A percentile compares a stretch with the other conserved stretches of the same genome.
Evolutionary conservation across 2,113 vertebrate genomes (phyloP).

Genomic region (Phaethornis superciliosus): DNA sequence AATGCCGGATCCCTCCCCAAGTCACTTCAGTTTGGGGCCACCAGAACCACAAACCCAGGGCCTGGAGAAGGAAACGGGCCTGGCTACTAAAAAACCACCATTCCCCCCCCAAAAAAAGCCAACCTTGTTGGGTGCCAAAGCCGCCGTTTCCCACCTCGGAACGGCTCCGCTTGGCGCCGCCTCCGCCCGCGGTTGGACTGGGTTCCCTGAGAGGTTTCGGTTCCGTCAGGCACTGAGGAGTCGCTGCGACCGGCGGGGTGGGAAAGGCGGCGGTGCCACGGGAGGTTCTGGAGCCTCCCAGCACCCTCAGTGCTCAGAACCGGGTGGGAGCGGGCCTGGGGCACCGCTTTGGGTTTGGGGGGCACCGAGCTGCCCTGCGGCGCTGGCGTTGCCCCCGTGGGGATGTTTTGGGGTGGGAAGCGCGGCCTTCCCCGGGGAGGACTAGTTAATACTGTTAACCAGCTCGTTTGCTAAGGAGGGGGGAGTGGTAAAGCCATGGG

Average conservation of each 20-base stretch:
- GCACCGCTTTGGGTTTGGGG: too few relatives aligned
- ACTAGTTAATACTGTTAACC: not conserved
- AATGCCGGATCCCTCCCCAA: not conserved
- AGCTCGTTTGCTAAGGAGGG: not conserved
- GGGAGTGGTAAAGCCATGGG: not conserved
- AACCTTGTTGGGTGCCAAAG: too few relatives aligned
- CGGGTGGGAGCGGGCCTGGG: too few relatives aligned
- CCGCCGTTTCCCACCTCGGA: rapidly evolving
- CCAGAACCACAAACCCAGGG: not conserved
- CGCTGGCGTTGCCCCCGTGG: too few relatives aligned
- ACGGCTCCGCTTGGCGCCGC: not conserved
- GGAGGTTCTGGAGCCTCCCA: too few relatives aligned
- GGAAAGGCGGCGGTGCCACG: too few relatives aligned
- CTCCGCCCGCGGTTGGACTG: not conserved
- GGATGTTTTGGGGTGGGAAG: not conserved
- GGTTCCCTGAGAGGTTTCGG: not conserved
- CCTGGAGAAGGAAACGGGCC: not conserved
- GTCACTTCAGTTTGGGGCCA: not conserved
- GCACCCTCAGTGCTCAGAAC: too few relatives aligned
- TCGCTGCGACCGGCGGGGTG: not conserved
- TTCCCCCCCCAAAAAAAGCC: too few relatives aligned
- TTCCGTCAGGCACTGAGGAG: not conserved
- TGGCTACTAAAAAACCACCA: not conserved
- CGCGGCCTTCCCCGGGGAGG: rapidly evolving
- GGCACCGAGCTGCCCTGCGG: not conserved